Base-by-base conservation (phyloP, 2,797 vertebrate species). In the Oreochromis grahami region DNA sequence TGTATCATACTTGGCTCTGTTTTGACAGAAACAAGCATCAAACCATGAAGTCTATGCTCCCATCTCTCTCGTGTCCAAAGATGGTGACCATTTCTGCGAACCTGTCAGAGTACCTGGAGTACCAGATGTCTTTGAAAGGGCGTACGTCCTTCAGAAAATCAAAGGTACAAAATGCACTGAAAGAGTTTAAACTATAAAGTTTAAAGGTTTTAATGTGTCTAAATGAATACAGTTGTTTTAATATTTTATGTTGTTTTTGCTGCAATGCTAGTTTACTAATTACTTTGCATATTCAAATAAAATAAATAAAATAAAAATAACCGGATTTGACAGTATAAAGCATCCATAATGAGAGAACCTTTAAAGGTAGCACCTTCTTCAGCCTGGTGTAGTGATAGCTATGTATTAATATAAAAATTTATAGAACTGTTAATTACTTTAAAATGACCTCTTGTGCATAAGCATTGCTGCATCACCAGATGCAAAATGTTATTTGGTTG, bases 51-150 rank as follows among this genome's bases (percentile, higher is more conserved):
- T 15, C 60, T 95, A 87, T 1, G 87, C 91, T 29, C n/a, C 79
- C 4, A 65, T 95, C 21, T 2, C 14, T 38, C 84, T 95, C 7
- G 24, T n/a, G 3, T 85, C 87, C 15, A 79, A 84, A 32, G 55
- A 87, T 19, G 76, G 76, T 4, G 12, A 15, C 4, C 92, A 90
- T 32, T 88, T 95, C 60, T 87, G 84, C 52, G 94, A 96, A 79
- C 95, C 95, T 29, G 89, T 95, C 38, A 84, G 74, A 58, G 82
- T 94, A 14, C 91, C 93, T 15, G 93, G 90, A 56, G 21, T 92
- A 15, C 91, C 89, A 7, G 84, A 65, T 2, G 83, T 85, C n/a
- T 86, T 91, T 82, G 94, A 96, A 60, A 86, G 90, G 34, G 55
- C 65, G 4, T 43, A 82, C 3, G 77, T 95, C 55, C 56, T 92